Conservation (phyloP, 1,140 invertebrate species). For the Hylaeus anthracinus region DNA sequence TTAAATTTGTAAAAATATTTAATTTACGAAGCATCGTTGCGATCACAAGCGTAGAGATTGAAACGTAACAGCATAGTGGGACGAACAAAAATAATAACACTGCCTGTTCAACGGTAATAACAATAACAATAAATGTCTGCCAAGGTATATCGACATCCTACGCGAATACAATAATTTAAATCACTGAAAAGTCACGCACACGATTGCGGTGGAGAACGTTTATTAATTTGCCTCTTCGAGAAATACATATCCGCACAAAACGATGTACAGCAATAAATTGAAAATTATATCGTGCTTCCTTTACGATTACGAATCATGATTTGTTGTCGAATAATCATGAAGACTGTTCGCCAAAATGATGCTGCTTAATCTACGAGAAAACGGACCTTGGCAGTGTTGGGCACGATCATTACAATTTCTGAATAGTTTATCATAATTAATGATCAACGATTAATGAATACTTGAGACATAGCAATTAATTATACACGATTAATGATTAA, state of each 20-base stretch:
- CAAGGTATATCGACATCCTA: not conserved
- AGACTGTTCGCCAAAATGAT: conserved; percentile 11
- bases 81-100: not conserved
- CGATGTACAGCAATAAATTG: not conserved
- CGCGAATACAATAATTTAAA: conserved; percentile 28
- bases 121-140: conserved; percentile 17
- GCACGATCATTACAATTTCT: too few relatives aligned
- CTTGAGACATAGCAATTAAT: too few relatives aligned
- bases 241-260: conserved; percentile 13
- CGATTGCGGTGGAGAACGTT: not conserved
- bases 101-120: conserved; percentile 33
- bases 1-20: not conserved
- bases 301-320: conserved; percentile 4
- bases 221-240: not conserved
- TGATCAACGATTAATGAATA: too few relatives aligned
- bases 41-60: not conserved
- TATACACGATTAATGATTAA: too few relatives aligned
- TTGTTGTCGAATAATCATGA: not conserved
- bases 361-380: conserved; percentile 2
- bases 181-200: conserved; percentile 14
- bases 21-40: not conserved
- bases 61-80: not conserved
- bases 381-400: not conserved
- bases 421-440: too few relatives aligned
- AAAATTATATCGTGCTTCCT: not conserved